Percentiles rank a stretch among this genome's conserved stretches.
These are phyloP conservation scores for Pseudopodoces humilis DNA, from an alignment of 2,113 vertebrate species.

Conservation along the genomic window DNA sequence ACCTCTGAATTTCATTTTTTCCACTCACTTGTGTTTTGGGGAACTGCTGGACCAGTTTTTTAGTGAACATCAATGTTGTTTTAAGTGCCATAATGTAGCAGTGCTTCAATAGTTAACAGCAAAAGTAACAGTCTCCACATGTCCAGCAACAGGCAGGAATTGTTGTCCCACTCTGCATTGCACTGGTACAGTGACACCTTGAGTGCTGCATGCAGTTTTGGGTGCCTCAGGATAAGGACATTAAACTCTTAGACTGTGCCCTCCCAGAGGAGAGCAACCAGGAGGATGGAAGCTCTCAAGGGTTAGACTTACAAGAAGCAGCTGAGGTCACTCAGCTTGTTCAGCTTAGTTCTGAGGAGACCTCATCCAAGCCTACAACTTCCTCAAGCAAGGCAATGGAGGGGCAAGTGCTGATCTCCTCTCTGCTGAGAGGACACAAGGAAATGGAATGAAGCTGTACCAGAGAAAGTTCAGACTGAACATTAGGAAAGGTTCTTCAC, in stretches of 20 bases:
- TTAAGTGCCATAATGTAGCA: not conserved
- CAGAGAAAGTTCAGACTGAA: not conserved
- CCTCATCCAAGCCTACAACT: not conserved
- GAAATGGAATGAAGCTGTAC: not conserved
- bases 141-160: not conserved
- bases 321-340: not conserved
- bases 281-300: not conserved
- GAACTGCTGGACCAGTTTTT: not conserved
- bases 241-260: not conserved
- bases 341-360: not conserved
- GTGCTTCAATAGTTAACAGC: not conserved
- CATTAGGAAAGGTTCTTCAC: not conserved
- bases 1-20: not conserved
- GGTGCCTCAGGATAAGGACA: not conserved
- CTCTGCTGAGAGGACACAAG: fast-evolving
- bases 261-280: not conserved
- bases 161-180: not conserved
- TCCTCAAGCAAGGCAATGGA: fast-evolving
- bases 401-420: not conserved
- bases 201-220: not conserved
- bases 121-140: not conserved
- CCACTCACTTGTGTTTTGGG: not conserved
- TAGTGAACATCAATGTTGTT: not conserved
- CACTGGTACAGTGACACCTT: not conserved
- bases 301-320: fast-evolving